These are phyloP conservation scores for Heteromormyrus szaboi DNA, from an alignment of 2,797 vertebrate genomes.

Conservation along the genomic window DNA sequence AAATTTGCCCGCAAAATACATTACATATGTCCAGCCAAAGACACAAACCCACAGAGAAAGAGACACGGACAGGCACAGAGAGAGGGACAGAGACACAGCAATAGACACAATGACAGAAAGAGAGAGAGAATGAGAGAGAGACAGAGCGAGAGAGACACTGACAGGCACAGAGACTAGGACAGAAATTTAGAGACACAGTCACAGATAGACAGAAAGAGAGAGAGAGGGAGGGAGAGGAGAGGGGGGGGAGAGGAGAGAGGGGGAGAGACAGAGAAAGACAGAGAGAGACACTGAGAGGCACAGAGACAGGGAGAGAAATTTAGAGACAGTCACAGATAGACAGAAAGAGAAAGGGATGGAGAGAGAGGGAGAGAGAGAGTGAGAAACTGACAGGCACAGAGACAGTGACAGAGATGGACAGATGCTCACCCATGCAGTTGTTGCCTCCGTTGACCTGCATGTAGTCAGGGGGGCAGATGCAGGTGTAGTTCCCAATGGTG, in stretches of 20 bases:
- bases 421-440: slow-evolving; percentile 91
- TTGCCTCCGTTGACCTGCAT: slow-evolving; percentile 98
- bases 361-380: not conserved
- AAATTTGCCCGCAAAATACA: not conserved
- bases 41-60: not conserved
- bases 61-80: not conserved
- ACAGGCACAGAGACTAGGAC: not conserved
- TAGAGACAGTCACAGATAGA: not conserved
- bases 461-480: slow-evolving; percentile 94
- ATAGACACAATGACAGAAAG: not conserved
- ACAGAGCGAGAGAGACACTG: not conserved
- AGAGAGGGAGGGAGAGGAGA: no score
- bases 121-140: not conserved
- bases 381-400: not conserved
- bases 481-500: slow-evolving; percentile 95
- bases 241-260: not conserved
- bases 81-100: not conserved
- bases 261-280: not conserved
- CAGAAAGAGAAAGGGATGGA: not conserved
- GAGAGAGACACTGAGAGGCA: not conserved
- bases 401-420: not conserved
- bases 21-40: not conserved
- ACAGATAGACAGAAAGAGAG: not conserved
- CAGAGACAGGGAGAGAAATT: not conserved
- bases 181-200: not conserved